These are phyloP conservation scores for Gallinago nigripennis DNA, from an alignment of 2,797 vertebrate genomes.

Conservation along the genomic window DNA sequence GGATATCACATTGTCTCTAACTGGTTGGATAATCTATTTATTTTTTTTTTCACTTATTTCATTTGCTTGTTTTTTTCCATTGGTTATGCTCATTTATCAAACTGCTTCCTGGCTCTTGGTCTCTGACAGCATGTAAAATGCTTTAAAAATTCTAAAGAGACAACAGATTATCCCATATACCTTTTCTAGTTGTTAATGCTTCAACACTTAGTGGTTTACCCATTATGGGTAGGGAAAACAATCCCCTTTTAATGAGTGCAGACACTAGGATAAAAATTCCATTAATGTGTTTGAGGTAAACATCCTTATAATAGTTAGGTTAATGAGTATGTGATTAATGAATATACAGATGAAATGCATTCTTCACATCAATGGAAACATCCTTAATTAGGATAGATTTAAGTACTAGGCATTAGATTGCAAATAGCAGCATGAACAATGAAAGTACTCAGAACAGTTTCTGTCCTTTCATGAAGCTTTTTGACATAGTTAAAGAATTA, in stretches of 20 bases:
- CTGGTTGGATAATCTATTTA: neutral
- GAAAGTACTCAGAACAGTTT: neutral
- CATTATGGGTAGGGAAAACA: neutral
- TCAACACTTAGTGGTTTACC: neutral
- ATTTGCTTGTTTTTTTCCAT: neutral
- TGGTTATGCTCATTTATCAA: neutral
- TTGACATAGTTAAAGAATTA: neutral
- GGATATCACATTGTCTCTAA: neutral
- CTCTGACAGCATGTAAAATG: neutral
- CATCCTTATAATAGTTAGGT: constrained; percentile 2
- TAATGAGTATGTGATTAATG: constrained; percentile 59
- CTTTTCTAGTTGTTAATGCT: neutral
- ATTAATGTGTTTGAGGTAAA: neutral
- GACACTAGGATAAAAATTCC: neutral
- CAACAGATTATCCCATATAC: neutral
- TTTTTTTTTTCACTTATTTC: neutral
- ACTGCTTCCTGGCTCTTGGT: neutral
- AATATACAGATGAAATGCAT: constrained; percentile 30
- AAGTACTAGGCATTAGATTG: constrained; percentile 26
- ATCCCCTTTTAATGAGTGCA: neutral
- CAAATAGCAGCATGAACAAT: constrained; percentile 33
- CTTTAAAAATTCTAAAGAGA: neutral
- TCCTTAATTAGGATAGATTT: constrained; percentile 56
- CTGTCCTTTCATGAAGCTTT: neutral
- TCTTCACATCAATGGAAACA: constrained; percentile 38